Conservation (phyloP, 1,140 invertebrate genomes). For the Phocides pigmalion region DNA sequence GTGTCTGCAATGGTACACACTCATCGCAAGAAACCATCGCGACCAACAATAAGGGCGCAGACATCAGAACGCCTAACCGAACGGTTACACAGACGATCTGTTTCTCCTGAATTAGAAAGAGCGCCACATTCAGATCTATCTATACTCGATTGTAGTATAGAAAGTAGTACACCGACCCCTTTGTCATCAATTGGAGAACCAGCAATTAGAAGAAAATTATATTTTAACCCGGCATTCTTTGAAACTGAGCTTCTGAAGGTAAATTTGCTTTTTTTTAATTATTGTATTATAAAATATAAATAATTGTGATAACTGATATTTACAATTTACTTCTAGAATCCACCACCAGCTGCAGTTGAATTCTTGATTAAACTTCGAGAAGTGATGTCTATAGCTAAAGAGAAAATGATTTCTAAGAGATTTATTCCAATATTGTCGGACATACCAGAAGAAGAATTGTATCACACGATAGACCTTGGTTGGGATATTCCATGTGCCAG, state of each 20-base stretch:
- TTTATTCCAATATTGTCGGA: slow-evolving; percentile 91
- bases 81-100: slow-evolving; percentile 67
- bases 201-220: slow-evolving; percentile 87
- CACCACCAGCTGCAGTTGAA: slow-evolving; percentile 93
- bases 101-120: slow-evolving; percentile 74
- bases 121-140: slow-evolving; percentile 72
- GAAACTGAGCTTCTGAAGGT: slow-evolving; percentile 92
- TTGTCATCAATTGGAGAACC: slow-evolving; percentile 63
- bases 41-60: slow-evolving; percentile 55
- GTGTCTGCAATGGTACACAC: slow-evolving; percentile 72
- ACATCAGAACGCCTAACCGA: slow-evolving; percentile 61
- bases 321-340: slow-evolving; percentile 85
- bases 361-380: slow-evolving; percentile 94
- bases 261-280: too few species aligned
- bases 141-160: slow-evolving; percentile 66
- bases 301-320: background rate
- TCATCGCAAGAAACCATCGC: slow-evolving; percentile 60
- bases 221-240: slow-evolving; percentile 95
- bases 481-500: slow-evolving; percentile 77
- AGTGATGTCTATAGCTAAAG: slow-evolving; percentile 93
- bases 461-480: slow-evolving; percentile 74
- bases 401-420: slow-evolving; percentile 92
- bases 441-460: slow-evolving; percentile 91
- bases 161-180: slow-evolving; percentile 50
- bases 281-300: too few species aligned